A percentile compares a stretch with the other conserved stretches of the same genome.
Conservation (phyloP, 2,797 vertebrate species). For the Mastacembelus armatus region DNA sequence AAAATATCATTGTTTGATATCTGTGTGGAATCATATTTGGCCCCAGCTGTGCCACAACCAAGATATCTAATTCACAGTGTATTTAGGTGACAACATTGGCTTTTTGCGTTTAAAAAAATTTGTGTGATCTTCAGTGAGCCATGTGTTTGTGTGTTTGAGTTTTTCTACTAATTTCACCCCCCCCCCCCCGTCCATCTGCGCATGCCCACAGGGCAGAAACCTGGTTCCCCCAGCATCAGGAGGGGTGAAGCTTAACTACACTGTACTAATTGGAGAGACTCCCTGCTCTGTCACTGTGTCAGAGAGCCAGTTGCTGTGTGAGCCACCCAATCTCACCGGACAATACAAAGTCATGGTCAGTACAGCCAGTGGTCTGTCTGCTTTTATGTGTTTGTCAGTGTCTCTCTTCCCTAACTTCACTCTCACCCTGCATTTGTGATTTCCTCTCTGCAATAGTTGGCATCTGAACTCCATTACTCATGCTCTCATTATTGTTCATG, state of each 20-base stretch:
- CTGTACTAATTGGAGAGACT: slow-evolving; percentile 94
- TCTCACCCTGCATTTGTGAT: slow-evolving; percentile 20
- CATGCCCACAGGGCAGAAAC: slow-evolving; percentile 91
- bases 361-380: slow-evolving; percentile 6
- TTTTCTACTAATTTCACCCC: slow-evolving; percentile 42
- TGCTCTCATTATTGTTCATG: slow-evolving; percentile 60
- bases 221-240: slow-evolving; percentile 93
- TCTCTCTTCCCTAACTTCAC: background rate
- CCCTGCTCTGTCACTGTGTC: slow-evolving; percentile 95
- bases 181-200: slow-evolving; percentile 33
- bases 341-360: slow-evolving; percentile 94
- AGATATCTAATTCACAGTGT: slow-evolving; percentile 37
- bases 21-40: slow-evolving; percentile 33
- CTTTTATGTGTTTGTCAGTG: background rate
- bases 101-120: slow-evolving; percentile 34
- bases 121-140: slow-evolving; percentile 32
- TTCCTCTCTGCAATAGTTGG: slow-evolving; percentile 35
- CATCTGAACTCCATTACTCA: slow-evolving; percentile 61
- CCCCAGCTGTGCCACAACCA: slow-evolving; percentile 53
- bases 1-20: slow-evolving; percentile 51
- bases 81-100: slow-evolving; percentile 38
- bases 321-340: slow-evolving; percentile 94
- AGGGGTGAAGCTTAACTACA: slow-evolving; percentile 97
- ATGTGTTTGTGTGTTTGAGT: slow-evolving; percentile 36
- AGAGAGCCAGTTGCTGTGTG: slow-evolving; percentile 96